phyloP scores from a whole-genome alignment of 2,888 invertebrate species.

The Petrolisthes cinctipes region DNA sequence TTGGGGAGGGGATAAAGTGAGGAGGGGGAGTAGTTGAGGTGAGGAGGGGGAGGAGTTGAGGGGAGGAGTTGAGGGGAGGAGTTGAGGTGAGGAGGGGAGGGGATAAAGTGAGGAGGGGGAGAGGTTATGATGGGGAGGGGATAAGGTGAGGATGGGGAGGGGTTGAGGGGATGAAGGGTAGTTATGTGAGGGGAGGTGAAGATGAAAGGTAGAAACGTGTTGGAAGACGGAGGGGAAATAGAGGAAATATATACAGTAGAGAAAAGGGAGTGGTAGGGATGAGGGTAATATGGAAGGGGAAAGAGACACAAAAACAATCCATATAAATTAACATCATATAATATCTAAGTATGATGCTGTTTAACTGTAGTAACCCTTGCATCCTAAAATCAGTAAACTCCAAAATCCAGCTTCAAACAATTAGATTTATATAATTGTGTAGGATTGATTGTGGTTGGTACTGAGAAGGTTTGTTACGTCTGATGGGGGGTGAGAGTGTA shows the following conservation, averaged over 20 bases:
- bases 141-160: neutral
- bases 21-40: neutral
- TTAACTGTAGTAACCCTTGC: no score
- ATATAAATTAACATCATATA: no score
- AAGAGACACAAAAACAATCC: no score
- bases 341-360: no score
- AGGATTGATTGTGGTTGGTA: no score
- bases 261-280: neutral
- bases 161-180: neutral
- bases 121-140: neutral
- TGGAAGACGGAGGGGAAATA: neutral
- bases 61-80: neutral
- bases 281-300: neutral
- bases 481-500: no score
- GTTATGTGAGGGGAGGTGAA: neutral
- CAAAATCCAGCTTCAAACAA: no score
- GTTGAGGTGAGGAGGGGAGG: neutral
- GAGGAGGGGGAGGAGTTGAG: neutral
- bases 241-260: neutral
- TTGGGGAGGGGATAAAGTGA: neutral
- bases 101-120: neutral
- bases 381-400: no score
- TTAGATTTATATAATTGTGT: no score
- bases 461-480: no score
- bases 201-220: neutral